Base-by-base conservation (phyloP, 2,888 invertebrate genomes). In the Nomada fucata region DNA sequence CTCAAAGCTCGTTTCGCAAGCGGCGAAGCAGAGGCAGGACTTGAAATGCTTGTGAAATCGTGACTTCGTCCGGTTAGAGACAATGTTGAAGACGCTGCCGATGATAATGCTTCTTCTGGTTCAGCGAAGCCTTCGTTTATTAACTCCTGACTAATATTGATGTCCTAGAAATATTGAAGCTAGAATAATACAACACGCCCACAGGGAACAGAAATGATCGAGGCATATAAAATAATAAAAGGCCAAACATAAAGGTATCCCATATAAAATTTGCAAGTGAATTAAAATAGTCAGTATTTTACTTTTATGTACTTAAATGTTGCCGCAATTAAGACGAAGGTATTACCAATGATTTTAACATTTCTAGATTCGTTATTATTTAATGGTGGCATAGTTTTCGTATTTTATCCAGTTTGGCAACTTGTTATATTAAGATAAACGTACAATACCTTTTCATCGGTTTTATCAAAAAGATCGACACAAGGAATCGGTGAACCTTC, bases 401-500 rank as follows among this genome's bases (percentile, higher is more conserved):
- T 13, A 18, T 23, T n/a, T 15, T 44, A 13, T 15, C 4, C 20
- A 9, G 7, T 55, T 59, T 36, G 36, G 36, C 36, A 36, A 36
- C 36, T 36, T 36, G 36, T 36, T 36, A 36, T 36, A 36, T 36
- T 36, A 5, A 36, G 36, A 7, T 36, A 36, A 36, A 36, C 11
- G 3, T 18, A 4, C 50, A 64, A 71, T 86, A 93, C 94, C 90
- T 91, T 92, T 94, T 96, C 95, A 80, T 96, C 96, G 75, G 94
- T 95, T 74, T 96, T 95, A 92, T 97, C 97, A 91, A 95, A 96
- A 29, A 98, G 93, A 91, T 96, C 96, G 86, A 98, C 96, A 79
- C 96, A 96, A 55, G 97, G 97, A 88, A 97, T 95, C 18, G 97
- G 96, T 52, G 96, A 96, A 82, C 96, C 96, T 92, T 96, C 96